Evolutionary conservation across 2,888 invertebrate species (phyloP).

Genomic region (Ditylenchus weischeri): DNA sequence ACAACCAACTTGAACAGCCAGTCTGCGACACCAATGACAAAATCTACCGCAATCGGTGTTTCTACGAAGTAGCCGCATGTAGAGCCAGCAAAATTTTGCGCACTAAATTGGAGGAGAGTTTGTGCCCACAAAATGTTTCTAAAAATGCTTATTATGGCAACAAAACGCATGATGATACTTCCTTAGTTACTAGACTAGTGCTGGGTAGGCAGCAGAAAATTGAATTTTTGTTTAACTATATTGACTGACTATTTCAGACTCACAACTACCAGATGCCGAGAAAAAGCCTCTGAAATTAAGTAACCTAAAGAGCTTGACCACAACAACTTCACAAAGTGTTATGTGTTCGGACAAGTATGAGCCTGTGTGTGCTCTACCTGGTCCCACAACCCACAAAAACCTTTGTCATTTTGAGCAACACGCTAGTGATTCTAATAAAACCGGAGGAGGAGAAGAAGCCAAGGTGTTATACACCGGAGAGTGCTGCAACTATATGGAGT

Average conservation of each 20-base stretch:
- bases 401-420: conserved; percentile 40
- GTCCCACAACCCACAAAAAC: conserved; percentile 46
- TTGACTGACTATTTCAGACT: too few species aligned
- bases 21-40: conserved; percentile 49
- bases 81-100: conserved; percentile 35
- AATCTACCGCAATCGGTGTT: conserved; percentile 43
- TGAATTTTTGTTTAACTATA: conserved; percentile 25
- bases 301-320: too few species aligned
- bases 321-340: too few species aligned
- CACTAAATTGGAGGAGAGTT: background rate
- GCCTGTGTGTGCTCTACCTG: conserved; percentile 45
- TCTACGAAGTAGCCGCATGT: conserved; percentile 47
- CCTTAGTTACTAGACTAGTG: conserved; percentile 15
- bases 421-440: conserved; percentile 1
- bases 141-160: background rate
- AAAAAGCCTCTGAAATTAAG: too few species aligned
- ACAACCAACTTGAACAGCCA: conserved; percentile 15
- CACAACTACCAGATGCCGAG: too few species aligned
- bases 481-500: conserved; percentile 31
- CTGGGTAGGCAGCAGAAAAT: conserved; percentile 12
- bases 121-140: conserved; percentile 8
- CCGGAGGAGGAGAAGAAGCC: conserved; percentile 12
- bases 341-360: conserved; percentile 30
- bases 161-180: background rate
- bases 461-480: conserved; percentile 24